These are phyloP conservation scores for Pollenia amentaria DNA, from an alignment of 2,888 invertebrate species.

Conservation along the genomic window DNA sequence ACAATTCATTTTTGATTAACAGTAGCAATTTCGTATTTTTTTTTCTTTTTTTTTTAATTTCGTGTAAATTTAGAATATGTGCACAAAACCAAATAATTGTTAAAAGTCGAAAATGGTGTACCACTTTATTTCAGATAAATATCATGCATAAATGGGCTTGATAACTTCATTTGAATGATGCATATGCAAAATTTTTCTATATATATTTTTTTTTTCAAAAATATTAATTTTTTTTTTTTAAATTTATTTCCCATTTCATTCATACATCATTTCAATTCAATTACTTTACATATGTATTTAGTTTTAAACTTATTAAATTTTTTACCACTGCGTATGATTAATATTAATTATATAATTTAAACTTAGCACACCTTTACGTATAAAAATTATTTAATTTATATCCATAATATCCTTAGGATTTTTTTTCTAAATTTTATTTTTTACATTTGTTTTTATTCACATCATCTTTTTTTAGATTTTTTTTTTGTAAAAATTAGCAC, in stretches of 20 bases:
- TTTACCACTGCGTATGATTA: constrained; percentile 26
- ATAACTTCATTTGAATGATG: too few relatives aligned
- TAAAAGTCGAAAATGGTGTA: too few relatives aligned
- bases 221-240: too few relatives aligned
- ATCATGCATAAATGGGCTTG: too few relatives aligned
- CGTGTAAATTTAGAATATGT: too few relatives aligned
- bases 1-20: too few relatives aligned
- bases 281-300: background rate
- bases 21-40: too few relatives aligned
- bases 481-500: background rate
- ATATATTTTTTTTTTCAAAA: too few relatives aligned
- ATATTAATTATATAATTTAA: constrained; percentile 18
- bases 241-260: background rate
- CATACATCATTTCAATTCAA: background rate
- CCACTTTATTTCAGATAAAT: too few relatives aligned
- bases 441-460: background rate
- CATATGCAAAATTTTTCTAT: too few relatives aligned
- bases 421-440: background rate
- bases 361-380: constrained; percentile 15
- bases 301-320: background rate
- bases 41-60: too few relatives aligned
- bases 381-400: background rate
- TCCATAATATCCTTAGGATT: constrained; percentile 1
- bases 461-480: constrained; percentile 4
- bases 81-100: too few relatives aligned